phyloP scores from a whole-genome alignment of 2,888 invertebrate genomes.

The Esperia sulphurella region DNA sequence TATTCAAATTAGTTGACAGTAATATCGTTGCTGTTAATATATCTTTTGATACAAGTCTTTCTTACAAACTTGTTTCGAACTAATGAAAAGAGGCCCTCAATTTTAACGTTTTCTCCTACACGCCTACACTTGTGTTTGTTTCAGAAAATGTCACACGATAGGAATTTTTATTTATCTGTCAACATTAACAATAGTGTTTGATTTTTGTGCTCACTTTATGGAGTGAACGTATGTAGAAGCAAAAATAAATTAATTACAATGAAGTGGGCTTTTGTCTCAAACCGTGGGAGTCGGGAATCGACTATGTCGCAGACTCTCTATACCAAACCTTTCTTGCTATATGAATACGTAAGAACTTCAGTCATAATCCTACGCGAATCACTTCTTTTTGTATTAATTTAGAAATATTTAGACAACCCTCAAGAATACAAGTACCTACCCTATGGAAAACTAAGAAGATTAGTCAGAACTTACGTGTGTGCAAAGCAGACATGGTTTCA shows the following conservation, averaged over 20 bases:
- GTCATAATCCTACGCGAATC: too few species aligned
- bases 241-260: conserved; percentile 13
- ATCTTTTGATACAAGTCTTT: too few species aligned
- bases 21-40: too few species aligned
- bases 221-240: conserved; percentile 1
- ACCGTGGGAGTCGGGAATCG: conserved; percentile 24
- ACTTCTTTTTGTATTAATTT: too few species aligned
- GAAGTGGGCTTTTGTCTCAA: conserved; percentile 15
- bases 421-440: too few species aligned
- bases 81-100: not conserved
- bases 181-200: conserved; percentile 24
- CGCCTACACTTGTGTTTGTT: conserved; percentile 7
- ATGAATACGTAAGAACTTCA: too few species aligned
- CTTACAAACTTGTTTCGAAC: not conserved
- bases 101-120: conserved; percentile 1
- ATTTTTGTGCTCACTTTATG: conserved; percentile 21
- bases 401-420: too few species aligned
- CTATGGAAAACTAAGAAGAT: too few species aligned
- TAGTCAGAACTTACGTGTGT: too few species aligned
- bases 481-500: too few species aligned
- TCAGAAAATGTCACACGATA: conserved; percentile 10
- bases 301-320: conserved; percentile 13
- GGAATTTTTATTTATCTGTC: conserved; percentile 16
- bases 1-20: too few species aligned
- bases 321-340: not conserved